Percentiles rank a stretch among this genome's conserved stretches.
Conservation (phyloP, 2,113 vertebrate species). For the Scomber scombrus region DNA sequence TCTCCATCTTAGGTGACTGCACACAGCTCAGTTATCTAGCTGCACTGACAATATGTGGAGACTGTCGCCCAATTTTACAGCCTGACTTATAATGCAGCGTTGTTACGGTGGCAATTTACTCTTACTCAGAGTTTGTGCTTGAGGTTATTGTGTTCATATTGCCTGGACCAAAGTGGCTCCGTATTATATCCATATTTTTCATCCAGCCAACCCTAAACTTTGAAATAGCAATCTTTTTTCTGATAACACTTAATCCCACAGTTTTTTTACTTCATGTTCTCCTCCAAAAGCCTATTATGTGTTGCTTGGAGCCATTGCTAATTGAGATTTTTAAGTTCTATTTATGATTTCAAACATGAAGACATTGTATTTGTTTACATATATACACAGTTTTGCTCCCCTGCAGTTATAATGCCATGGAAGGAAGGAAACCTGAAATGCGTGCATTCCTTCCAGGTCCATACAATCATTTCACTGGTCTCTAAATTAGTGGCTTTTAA, state of each 20-base stretch:
- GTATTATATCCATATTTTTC: slow-evolving; percentile 57
- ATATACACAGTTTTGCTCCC: slow-evolving; percentile 2
- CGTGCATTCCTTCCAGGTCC: slow-evolving; percentile 9
- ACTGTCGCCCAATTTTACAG: slow-evolving; percentile 58
- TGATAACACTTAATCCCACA: slow-evolving; percentile 34
- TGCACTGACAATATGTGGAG: slow-evolving; percentile 52
- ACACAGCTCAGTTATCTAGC: slow-evolving; percentile 60
- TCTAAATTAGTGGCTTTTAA: slow-evolving; percentile 20
- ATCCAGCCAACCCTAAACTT: slow-evolving; percentile 48
- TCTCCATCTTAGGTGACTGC: slow-evolving; percentile 71
- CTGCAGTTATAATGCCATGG: slow-evolving; percentile 8
- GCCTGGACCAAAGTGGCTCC: slow-evolving; percentile 47
- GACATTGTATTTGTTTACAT: slow-evolving; percentile 29
- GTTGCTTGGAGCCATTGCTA: slow-evolving; percentile 42
- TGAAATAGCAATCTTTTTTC: slow-evolving; percentile 40
- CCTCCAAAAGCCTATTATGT: slow-evolving; percentile 27
- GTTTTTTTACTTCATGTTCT: slow-evolving; percentile 34
- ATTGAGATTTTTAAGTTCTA: slow-evolving; percentile 31
- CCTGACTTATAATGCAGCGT: slow-evolving; percentile 55
- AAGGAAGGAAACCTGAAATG: slow-evolving; percentile 8
- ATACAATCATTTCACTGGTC: background rate
- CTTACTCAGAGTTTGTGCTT: slow-evolving; percentile 27
- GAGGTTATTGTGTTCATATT: slow-evolving; percentile 55
- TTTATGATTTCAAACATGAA: slow-evolving; percentile 43
- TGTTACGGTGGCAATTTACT: slow-evolving; percentile 65